A percentile compares a stretch with the other conserved stretches of the same genome.
Conservation (phyloP, 2,888 invertebrate genomes). For the Caenorhabditis afra region DNA sequence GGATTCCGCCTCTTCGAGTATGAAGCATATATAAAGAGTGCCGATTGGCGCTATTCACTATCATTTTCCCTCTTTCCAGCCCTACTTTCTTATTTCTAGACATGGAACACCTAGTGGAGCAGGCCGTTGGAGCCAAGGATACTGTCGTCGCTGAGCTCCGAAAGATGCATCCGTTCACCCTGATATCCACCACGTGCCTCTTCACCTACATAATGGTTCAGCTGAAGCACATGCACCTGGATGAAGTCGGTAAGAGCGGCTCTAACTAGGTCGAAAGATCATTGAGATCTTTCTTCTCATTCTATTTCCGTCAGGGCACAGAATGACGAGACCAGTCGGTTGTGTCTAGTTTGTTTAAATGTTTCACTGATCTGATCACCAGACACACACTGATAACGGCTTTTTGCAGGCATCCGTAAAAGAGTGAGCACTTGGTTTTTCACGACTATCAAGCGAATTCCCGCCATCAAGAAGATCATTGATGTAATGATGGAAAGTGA, state of each 20-base stretch:
- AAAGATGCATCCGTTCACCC: conserved; percentile 55
- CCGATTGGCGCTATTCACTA: background rate
- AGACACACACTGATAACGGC: conserved; percentile 13
- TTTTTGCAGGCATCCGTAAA: conserved; percentile 54
- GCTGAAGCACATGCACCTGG: conserved; percentile 61
- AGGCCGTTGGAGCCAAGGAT: background rate
- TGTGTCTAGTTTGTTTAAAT: conserved; percentile 29
- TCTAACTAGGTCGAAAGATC: conserved; percentile 13
- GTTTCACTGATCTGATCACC: conserved; percentile 19
- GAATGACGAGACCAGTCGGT: background rate
- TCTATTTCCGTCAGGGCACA: background rate
- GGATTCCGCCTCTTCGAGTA: conserved; percentile 55
- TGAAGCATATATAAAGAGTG: conserved; percentile 40
- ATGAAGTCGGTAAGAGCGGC: conserved; percentile 59
- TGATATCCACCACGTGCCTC: conserved; percentile 24
- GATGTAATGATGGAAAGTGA: too few species aligned
- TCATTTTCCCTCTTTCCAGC: background rate
- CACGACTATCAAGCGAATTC: conserved; percentile 36
- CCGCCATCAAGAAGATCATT: conserved; percentile 46
- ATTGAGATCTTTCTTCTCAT: conserved; percentile 9
- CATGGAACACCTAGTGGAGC: conserved; percentile 10
- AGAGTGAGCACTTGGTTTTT: conserved; percentile 54
- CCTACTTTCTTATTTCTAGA: background rate
- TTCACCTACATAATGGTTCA: conserved; percentile 43
- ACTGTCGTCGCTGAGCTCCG: conserved; percentile 15